Base-by-base conservation (phyloP, 2,888 invertebrate species). In the Nezara viridula region DNA sequence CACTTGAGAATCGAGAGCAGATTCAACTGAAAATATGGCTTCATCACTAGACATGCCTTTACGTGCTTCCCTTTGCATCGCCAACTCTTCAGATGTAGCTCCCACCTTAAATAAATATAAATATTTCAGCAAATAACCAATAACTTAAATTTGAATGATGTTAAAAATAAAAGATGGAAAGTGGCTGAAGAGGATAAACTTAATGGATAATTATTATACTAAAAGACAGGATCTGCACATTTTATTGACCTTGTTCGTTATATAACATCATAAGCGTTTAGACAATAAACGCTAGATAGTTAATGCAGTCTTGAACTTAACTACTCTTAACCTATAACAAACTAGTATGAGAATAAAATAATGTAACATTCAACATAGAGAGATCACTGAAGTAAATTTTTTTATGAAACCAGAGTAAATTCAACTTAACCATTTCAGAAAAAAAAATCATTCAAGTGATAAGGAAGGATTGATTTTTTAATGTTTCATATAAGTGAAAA, bases 21-120 rank as follows among this genome's bases (percentile, higher is more conserved):
- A 95, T 94, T 99, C 97, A 85, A 97, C 98, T 90, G 98, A 97
- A 94, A 99, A 98, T 92, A 96, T 96, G 0, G 96, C 98, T 93
- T 98, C 98, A 92, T 98, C 98, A 77, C 94, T 95, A 73, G 95
- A 95, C 96, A 97, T 96, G 32, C 96, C 97, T 92, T 97, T 96
- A 55, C 96, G 94, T 0, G 98, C 98, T 93, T 97, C 96, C 91
- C 95, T 94, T 91, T 96, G 95, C 94, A 98, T 95, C 86, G 96
- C 93, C 89, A 93, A 92, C 90, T 93, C 93, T 92, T 95, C 95
- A 0, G 93, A 93, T 47, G 95, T 94, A 91, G 49, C 24, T 81
- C 81, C 81, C 32, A 44, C 40, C 81, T 81, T 24, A 12, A 5
- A 10, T 81, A n/a, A 44, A 21, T 24, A 47, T 44, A 81, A 81